Percentiles rank a stretch among this genome's conserved stretches.
Conservation (phyloP, 2,797 vertebrate species). For the Phyllotis vaccarum region DNA sequence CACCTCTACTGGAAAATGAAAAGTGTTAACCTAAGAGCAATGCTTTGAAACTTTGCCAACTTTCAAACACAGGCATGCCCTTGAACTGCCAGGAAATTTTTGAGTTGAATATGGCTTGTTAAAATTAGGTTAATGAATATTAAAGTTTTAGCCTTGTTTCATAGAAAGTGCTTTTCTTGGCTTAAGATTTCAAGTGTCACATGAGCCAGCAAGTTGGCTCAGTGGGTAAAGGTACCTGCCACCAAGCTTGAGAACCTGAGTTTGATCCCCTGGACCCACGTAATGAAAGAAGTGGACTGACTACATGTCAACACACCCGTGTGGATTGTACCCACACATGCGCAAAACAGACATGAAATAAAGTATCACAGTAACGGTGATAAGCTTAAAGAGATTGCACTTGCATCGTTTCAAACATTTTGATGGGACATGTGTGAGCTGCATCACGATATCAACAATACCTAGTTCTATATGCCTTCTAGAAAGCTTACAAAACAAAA, state of each 20-base stretch:
- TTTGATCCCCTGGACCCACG: neutral
- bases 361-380: neutral
- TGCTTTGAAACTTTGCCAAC: conserved; percentile 29
- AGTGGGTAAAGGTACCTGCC: neutral
- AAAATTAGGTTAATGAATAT: conserved; percentile 26
- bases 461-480: conserved; percentile 33
- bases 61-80: conserved; percentile 19
- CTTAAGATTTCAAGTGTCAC: conserved; percentile 32
- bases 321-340: too few species aligned
- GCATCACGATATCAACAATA: conserved; percentile 34
- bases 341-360: neutral
- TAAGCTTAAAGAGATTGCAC: neutral
- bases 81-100: conserved; percentile 20
- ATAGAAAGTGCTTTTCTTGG: conserved; percentile 46
- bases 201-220: neutral
- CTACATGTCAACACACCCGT: too few species aligned
- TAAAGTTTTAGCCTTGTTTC: conserved; percentile 44
- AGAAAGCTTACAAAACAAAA: conserved; percentile 30
- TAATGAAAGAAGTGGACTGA: neutral
- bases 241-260: neutral
- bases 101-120: neutral
- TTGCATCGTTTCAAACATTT: neutral
- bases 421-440: conserved; percentile 9
- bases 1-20: neutral
- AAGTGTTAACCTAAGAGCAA: conserved; percentile 1